Percentiles rank a stretch among this genome's conserved stretches.
phyloP scores from a whole-genome alignment of 2,113 vertebrate species.

The Lipophrys pholis region DNA sequence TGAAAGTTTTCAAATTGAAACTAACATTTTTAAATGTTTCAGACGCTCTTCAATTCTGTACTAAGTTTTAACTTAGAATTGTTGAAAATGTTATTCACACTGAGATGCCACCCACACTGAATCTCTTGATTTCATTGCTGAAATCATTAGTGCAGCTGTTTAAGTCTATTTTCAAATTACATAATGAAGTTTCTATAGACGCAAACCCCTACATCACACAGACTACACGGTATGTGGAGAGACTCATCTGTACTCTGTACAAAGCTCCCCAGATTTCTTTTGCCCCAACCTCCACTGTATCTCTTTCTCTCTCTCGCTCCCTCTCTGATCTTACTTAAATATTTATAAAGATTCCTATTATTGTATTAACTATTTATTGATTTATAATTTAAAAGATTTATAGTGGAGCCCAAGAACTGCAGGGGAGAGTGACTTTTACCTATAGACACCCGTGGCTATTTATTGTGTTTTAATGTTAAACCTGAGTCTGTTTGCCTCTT shows the following conservation, averaged over 20 bases:
- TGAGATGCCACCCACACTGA: no score
- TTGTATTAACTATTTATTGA: conserved; percentile 99
- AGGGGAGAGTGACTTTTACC: conserved; percentile 81
- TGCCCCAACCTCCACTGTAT: conserved; percentile 48
- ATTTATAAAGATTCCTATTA: conserved; percentile 95
- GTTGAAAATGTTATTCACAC: no score
- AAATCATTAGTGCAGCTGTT: no score
- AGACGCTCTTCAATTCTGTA: no score
- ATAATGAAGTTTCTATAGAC: no score
- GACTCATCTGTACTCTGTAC: conserved; percentile 6
- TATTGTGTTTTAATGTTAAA: conserved; percentile 83
- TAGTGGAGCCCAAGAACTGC: conserved; percentile 85
- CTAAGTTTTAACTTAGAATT: no score
- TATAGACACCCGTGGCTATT: conserved; percentile 81
- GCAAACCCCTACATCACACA: neutral
- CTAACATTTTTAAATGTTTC: no score
- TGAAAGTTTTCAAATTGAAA: no score
- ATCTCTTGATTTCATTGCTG: no score
- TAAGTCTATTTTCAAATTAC: no score
- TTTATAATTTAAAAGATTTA: conserved; percentile 99
- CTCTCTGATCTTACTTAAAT: conserved; percentile 87
- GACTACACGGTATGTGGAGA: neutral
- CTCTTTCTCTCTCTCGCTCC: conserved; percentile 44
- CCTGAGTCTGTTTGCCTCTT: conserved; percentile 74
- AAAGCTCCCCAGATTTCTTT: conserved; percentile 21